A percentile compares a stretch with the other conserved stretches of the same genome.
These are phyloP conservation scores for Hirtodrosophila duncani DNA, from an alignment of 2,888 invertebrate genomes.

Conservation along the genomic window DNA sequence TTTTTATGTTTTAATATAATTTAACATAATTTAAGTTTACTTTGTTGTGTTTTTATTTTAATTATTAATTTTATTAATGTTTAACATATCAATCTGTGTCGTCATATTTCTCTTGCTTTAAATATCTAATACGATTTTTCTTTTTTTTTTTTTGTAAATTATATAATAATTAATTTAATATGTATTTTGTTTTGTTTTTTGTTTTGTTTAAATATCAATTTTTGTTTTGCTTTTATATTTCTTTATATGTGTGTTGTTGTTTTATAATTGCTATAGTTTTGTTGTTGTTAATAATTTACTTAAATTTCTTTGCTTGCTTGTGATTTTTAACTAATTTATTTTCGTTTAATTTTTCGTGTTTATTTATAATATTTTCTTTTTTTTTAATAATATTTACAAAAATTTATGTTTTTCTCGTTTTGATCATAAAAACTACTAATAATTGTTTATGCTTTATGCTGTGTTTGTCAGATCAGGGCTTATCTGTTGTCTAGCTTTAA, in stretches of 20 bases:
- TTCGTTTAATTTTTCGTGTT: too few relatives aligned
- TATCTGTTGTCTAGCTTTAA: too few relatives aligned
- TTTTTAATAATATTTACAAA: conserved; percentile 10
- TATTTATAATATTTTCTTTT: conserved; percentile 7
- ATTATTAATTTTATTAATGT: conserved; percentile 52
- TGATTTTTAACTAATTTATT: conserved; percentile 12
- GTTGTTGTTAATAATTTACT: conserved; percentile 50
- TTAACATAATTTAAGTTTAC: conserved; percentile 54
- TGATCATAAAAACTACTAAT: conserved; percentile 34
- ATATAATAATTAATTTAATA: conserved; percentile 48
- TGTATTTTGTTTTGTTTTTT: conserved; percentile 31
- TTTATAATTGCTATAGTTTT: conserved; percentile 74
- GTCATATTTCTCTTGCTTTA: conserved; percentile 13
- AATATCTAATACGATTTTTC: conserved; percentile 43
- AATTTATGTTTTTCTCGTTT: conserved; percentile 17
- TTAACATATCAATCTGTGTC: conserved; percentile 53
- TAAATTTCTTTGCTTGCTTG: conserved; percentile 29
- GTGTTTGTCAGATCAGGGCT: too few relatives aligned
- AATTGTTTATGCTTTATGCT: conserved; percentile 32
- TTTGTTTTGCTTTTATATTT: conserved; percentile 27
- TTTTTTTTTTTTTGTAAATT: conserved; percentile 38
- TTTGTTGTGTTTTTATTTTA: conserved; percentile 38
- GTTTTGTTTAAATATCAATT: conserved; percentile 3
- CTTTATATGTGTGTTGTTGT: conserved; percentile 65
- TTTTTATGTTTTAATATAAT: conserved; percentile 44